These are phyloP conservation scores for Chloroceryle inda DNA, from an alignment of 2,797 vertebrate species.

Conservation along the genomic window DNA sequence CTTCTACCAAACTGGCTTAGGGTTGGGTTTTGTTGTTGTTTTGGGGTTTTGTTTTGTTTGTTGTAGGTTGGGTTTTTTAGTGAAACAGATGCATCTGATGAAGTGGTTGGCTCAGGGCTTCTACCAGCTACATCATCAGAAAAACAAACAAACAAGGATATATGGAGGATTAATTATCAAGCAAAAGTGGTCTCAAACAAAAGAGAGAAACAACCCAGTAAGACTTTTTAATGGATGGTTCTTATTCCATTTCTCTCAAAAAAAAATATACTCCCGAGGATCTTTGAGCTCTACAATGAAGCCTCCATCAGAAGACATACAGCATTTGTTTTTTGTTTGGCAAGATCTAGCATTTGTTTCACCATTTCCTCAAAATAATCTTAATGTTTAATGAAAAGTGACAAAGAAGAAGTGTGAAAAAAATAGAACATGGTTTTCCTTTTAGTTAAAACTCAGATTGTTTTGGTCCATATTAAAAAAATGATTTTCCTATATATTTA, in stretches of 20 bases:
- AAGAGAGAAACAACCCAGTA: not conserved
- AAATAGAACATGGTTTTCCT: conserved; percentile 19
- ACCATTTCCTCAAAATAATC: conserved; percentile 40
- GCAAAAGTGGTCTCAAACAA: not conserved
- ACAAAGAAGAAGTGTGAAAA: conserved; percentile 40
- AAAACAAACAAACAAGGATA: not conserved
- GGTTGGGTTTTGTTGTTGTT: not conserved
- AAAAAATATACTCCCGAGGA: conserved; percentile 8
- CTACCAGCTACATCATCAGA: not conserved
- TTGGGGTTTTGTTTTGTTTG: not conserved
- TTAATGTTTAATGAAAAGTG: conserved; percentile 69
- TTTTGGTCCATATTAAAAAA: conserved; percentile 48
- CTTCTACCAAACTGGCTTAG: not conserved
- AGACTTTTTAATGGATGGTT: not conserved
- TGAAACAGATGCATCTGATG: not conserved
- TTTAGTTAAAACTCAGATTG: conserved; percentile 56
- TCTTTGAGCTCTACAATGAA: not conserved
- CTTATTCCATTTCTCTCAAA: not conserved
- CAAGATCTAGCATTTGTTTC: conserved; percentile 21
- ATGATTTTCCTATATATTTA: conserved; percentile 71
- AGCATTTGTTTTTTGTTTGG: not conserved
- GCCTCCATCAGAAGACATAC: not conserved
- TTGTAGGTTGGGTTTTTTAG: not conserved
- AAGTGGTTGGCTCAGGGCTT: not conserved
- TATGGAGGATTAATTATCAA: not conserved